Evolutionary conservation across 2,888 invertebrate genomes (phyloP).

Genomic region (Eudasyphora cyanicolor): DNA sequence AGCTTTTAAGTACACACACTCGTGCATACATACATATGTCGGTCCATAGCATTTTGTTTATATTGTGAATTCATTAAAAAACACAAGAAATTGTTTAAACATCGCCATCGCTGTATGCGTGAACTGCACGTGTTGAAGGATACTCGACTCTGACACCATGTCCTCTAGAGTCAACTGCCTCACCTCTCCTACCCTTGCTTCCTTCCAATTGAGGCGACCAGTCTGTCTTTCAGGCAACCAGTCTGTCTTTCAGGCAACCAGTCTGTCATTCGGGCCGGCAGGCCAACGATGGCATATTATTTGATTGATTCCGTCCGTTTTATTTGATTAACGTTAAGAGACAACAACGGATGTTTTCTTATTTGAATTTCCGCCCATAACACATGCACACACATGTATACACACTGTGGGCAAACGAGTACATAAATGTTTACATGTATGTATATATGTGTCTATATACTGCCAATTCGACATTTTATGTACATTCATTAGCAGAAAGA

Average conservation of each 20-base stretch:
- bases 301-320: slow-evolving; percentile 24
- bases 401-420: neutral
- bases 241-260: no score
- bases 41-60: neutral
- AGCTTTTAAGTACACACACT: neutral
- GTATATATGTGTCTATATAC: neutral
- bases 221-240: no score
- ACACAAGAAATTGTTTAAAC: slow-evolving; percentile 6
- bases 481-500: slow-evolving; percentile 16
- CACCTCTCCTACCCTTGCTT: no score
- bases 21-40: neutral
- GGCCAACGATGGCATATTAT: neutral
- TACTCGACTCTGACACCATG: neutral
- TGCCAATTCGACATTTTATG: neutral
- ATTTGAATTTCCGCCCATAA: slow-evolving; percentile 16
- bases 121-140: neutral
- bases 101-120: neutral
- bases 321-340: slow-evolving; percentile 27
- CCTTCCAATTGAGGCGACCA: no score
- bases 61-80: neutral
- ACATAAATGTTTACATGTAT: neutral
- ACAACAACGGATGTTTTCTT: slow-evolving; percentile 22
- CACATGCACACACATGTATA: neutral
- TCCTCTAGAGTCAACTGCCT: no score
- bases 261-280: neutral